Evolutionary conservation across 2,797 vertebrate genomes (phyloP), one percentile per base, ranked within the genome.

Genomic region (Percopsis omiscomaycus): DNA sequence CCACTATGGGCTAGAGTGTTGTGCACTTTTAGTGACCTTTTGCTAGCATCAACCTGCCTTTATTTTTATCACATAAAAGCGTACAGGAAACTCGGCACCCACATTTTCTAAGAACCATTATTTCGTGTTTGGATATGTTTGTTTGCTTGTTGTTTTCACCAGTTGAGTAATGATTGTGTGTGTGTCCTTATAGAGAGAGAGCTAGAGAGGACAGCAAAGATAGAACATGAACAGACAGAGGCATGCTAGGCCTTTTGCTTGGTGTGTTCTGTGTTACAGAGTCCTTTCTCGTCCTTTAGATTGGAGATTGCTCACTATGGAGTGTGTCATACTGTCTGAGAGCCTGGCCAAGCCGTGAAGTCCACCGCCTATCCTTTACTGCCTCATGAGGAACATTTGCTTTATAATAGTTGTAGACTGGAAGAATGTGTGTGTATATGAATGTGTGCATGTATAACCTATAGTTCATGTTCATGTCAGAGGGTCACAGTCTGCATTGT

Each of bases 331-430:
- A 71, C 77, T 61, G 55, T 63, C 66, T 82, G 60, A 74, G 74
- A 85, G 52, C 50, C 10, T 78, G 75, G 71, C 80, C 68, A 44
- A 65, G 71, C 50, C 12, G 6, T 89, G 85, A 90, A 92, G 22
- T 22, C 92, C 91, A 85, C 92, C 88, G 92, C 92, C 93, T 90
- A 84, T 91, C 85, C 84, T 79, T 84, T 79, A 74, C 70, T 79
- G 84, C 88, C 91, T 93, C 88, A 93, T 92, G 90, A 82, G 91
- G 89, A 94, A 94, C 94, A 94, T 89, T 74, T 78, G 74, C 83
- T 64, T 90, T 90, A 92, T 93, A 91, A 90, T 81, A 92, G 81
- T 72, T 80, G 83, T 90, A 86, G 82, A 84, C 88, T 84, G 13
- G 37, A 51, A 59, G 49, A 58, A 27, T 64, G 48, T 59, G 45